Evolutionary conservation across 1,140 invertebrate species (phyloP).

Genomic region (Lanistes nyassanus): DNA sequence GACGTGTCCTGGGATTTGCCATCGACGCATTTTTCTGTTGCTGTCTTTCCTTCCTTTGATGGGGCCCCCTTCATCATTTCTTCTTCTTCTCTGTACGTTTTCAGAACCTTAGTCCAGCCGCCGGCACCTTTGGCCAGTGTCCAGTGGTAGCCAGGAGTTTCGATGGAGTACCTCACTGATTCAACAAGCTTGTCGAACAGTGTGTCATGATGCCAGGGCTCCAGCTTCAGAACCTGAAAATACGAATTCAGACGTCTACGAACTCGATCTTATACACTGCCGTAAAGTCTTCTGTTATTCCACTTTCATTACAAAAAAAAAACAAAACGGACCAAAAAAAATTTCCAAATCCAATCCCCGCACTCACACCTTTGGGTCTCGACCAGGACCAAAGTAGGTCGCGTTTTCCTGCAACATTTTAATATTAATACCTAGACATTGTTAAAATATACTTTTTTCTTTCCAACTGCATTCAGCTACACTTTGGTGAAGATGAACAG

Average conservation of each 20-base stretch:
- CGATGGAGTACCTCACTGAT: constrained; percentile 39
- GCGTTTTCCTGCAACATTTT: too few relatives aligned
- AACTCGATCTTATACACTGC: not conserved
- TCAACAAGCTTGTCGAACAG: constrained; percentile 37
- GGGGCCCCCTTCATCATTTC: constrained; percentile 8
- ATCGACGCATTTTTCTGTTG: constrained; percentile 13
- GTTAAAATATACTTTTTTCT: too few relatives aligned
- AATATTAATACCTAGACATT: too few relatives aligned
- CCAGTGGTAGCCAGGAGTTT: constrained; percentile 47
- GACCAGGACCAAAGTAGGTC: too few relatives aligned
- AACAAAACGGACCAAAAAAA: too few relatives aligned
- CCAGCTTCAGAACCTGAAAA: constrained; percentile 47
- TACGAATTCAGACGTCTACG: not conserved
- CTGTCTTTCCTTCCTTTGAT: constrained; percentile 12
- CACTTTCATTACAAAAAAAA: not conserved
- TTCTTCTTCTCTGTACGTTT: constrained; percentile 32
- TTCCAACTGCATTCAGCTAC: too few relatives aligned
- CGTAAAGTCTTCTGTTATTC: not conserved
- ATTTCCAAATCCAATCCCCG: too few relatives aligned
- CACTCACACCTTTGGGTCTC: too few relatives aligned
- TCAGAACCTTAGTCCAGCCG: constrained; percentile 41
- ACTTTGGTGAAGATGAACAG: too few relatives aligned
- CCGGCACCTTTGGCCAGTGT: constrained; percentile 38
- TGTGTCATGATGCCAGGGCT: constrained; percentile 42
- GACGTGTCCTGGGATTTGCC: constrained; percentile 23